These are phyloP conservation scores for Sitophilus oryzae DNA, from an alignment of 1,140 invertebrate genomes.

Conservation along the genomic window DNA sequence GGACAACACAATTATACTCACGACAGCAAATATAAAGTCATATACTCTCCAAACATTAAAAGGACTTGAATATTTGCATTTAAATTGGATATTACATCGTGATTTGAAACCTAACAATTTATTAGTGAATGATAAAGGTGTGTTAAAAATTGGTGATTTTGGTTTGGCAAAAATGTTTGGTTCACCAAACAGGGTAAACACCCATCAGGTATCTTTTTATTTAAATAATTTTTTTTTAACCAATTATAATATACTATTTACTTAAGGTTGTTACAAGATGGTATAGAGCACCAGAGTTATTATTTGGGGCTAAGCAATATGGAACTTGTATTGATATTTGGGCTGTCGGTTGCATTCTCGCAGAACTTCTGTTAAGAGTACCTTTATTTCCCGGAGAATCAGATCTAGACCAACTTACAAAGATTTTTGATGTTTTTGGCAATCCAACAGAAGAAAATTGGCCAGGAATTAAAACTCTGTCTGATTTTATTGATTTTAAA, in stretches of 20 bases:
- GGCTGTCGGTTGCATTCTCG: slow-evolving; percentile 97
- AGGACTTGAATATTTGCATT: slow-evolving; percentile 93
- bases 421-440: slow-evolving; percentile 88
- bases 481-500: slow-evolving; percentile 93
- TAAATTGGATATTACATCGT: slow-evolving; percentile 95
- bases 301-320: slow-evolving; percentile 94
- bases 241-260: background rate
- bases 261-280: slow-evolving; percentile 82
- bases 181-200: slow-evolving; percentile 93
- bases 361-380: slow-evolving; percentile 84
- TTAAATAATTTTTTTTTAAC: background rate
- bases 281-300: slow-evolving; percentile 89
- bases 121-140: slow-evolving; percentile 84
- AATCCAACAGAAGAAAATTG: slow-evolving; percentile 90
- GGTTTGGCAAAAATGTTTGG: slow-evolving; percentile 96
- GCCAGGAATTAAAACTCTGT: slow-evolving; percentile 78
- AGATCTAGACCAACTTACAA: slow-evolving; percentile 92
- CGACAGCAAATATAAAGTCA: slow-evolving; percentile 89
- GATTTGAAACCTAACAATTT: slow-evolving; percentile 99
- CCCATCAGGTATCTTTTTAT: slow-evolving; percentile 66
- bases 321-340: slow-evolving; percentile 97
- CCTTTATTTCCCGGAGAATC: slow-evolving; percentile 96
- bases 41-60: slow-evolving; percentile 93
- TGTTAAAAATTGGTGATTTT: slow-evolving; percentile 98
- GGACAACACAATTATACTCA: slow-evolving; percentile 81